These are phyloP conservation scores for Saccopteryx leptura DNA, from an alignment of 2,113 vertebrate genomes.

Conservation along the genomic window DNA sequence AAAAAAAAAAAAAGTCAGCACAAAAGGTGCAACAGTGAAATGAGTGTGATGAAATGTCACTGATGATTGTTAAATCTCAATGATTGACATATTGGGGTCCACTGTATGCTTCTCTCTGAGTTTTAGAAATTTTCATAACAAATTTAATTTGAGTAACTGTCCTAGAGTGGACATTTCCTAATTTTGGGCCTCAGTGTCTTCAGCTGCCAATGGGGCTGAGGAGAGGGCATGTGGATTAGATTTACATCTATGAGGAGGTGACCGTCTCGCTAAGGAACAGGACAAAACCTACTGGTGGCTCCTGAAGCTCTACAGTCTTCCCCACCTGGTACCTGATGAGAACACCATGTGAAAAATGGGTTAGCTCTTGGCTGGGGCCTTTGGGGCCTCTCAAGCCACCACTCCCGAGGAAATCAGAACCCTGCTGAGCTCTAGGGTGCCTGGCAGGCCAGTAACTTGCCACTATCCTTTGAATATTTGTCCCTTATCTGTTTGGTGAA, in stretches of 20 bases:
- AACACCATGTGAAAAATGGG: fast-evolving
- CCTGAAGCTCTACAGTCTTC: background rate
- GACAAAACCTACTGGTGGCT: background rate
- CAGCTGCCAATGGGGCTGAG: background rate
- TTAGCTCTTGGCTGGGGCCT: background rate
- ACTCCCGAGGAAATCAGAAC: background rate
- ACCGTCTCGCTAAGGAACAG: background rate
- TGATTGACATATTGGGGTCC: too few species aligned
- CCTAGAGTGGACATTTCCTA: background rate
- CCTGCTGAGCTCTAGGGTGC: background rate
- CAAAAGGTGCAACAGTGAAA: too few species aligned
- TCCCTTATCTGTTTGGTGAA: background rate
- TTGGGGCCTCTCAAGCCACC: background rate
- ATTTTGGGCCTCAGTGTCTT: background rate
- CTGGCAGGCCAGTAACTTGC: background rate
- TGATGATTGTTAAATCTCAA: background rate
- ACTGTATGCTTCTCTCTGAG: background rate
- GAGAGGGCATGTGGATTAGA: background rate
- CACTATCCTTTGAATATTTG: background rate
- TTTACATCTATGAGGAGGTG: background rate
- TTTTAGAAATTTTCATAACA: background rate
- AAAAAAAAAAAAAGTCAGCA: too few species aligned
- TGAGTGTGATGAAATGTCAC: background rate
- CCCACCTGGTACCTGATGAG: fast-evolving
- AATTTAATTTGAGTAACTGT: background rate